Conservation (phyloP, 2,888 invertebrate genomes). For the Pristionchus fissidentatus region DNA sequence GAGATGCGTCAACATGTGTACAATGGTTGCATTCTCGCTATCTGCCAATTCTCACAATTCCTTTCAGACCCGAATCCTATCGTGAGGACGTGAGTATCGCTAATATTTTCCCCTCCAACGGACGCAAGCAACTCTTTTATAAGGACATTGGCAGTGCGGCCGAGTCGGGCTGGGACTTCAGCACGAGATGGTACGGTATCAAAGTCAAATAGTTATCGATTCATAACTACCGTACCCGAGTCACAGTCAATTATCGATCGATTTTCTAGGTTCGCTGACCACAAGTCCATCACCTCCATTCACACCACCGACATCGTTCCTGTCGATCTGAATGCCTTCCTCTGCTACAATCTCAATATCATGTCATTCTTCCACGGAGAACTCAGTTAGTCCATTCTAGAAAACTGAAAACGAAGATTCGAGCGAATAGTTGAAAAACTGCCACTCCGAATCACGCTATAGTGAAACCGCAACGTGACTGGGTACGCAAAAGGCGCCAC, state of each 20-base stretch:
- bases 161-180: slow-evolving; percentile 97
- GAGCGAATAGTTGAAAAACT: too few relatives aligned
- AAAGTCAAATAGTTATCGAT: background rate
- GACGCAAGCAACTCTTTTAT: slow-evolving; percentile 61
- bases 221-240: too few relatives aligned
- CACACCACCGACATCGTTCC: slow-evolving; percentile 84
- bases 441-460: too few relatives aligned
- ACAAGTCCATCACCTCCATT: slow-evolving; percentile 81
- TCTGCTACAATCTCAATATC: slow-evolving; percentile 83
- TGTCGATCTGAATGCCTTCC: slow-evolving; percentile 87
- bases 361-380: slow-evolving; percentile 79
- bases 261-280: slow-evolving; percentile 82
- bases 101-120: slow-evolving; percentile 50
- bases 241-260: background rate
- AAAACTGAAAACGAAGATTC: background rate
- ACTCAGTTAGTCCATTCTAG: slow-evolving; percentile 53
- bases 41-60: slow-evolving; percentile 75
- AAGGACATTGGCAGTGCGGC: slow-evolving; percentile 85
- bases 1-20: background rate
- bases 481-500: background rate
- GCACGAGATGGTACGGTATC: slow-evolving; percentile 82
- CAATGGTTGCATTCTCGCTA: background rate
- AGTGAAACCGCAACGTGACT: background rate
- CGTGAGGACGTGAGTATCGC: slow-evolving; percentile 76
- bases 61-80: slow-evolving; percentile 86